These are phyloP conservation scores for Malurus leucopterus DNA, from an alignment of 2,797 vertebrate genomes.

Conservation along the genomic window DNA sequence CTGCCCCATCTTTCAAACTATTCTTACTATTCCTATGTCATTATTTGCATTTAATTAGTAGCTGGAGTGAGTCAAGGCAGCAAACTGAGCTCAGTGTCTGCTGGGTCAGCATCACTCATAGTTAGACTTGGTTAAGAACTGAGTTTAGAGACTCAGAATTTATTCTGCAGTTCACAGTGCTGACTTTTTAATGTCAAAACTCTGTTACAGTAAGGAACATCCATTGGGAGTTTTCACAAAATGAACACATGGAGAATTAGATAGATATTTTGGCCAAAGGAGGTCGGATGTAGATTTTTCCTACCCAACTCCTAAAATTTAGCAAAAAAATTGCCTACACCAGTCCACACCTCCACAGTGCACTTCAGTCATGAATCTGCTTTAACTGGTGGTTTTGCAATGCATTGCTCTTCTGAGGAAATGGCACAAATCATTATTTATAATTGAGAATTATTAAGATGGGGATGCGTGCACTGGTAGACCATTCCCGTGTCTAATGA, in stretches of 20 bases:
- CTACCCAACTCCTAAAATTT: background rate
- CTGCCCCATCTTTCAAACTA: background rate
- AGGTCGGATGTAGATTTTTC: background rate
- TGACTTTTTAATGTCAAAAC: background rate
- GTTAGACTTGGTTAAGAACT: background rate
- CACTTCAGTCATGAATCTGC: rapidly evolving
- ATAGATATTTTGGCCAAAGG: background rate
- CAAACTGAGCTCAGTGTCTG: background rate
- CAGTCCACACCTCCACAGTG: background rate
- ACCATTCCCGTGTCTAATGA: background rate
- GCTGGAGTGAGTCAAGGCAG: background rate
- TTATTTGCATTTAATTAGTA: background rate
- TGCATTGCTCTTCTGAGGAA: background rate
- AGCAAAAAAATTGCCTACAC: background rate
- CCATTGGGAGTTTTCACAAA: background rate
- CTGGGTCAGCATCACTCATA: background rate
- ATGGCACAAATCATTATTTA: background rate
- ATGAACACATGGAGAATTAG: background rate
- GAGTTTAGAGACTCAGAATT: background rate
- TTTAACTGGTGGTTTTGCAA: background rate
- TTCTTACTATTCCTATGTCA: background rate
- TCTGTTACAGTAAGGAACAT: background rate
- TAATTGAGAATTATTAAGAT: background rate
- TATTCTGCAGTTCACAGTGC: background rate
- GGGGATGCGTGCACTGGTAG: background rate